Evolutionary conservation across 2,888 invertebrate species (phyloP).

Genomic region (Hermaeophaga mercurialis): DNA sequence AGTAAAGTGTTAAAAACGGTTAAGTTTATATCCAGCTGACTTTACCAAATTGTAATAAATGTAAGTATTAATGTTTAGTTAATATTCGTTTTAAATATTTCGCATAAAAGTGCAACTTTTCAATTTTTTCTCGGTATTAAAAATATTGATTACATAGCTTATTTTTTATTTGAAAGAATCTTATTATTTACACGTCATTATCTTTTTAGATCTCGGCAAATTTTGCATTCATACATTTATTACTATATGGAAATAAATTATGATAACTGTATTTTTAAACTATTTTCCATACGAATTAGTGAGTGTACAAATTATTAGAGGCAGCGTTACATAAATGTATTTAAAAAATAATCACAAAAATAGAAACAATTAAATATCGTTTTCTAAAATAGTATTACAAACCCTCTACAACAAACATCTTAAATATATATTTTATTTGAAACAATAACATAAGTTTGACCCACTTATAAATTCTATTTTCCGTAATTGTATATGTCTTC

Average conservation of each 20-base stretch:
- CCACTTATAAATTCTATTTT: too few relatives aligned
- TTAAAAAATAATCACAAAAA: too few relatives aligned
- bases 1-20: conserved; percentile 4
- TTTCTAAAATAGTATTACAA: too few relatives aligned
- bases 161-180: background rate
- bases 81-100: background rate
- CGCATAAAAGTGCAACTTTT: background rate
- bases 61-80: conserved; percentile 14
- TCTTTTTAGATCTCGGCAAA: background rate
- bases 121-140: background rate
- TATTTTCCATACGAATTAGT: too few relatives aligned
- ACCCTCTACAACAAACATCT: too few relatives aligned
- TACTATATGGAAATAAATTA: background rate
- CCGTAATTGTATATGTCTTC: too few relatives aligned
- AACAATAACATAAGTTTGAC: too few relatives aligned
- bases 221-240: background rate
- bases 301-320: too few relatives aligned
- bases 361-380: too few relatives aligned
- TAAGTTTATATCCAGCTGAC: conserved; percentile 14
- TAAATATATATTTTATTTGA: too few relatives aligned
- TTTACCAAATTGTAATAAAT: conserved; percentile 11
- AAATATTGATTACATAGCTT: conserved; percentile 5
- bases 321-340: too few relatives aligned
- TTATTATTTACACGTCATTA: conserved; percentile 15
- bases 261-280: conserved; percentile 1